These are phyloP conservation scores for Psilopogon haemacephalus DNA, from an alignment of 2,113 vertebrate genomes.

Conservation along the genomic window DNA sequence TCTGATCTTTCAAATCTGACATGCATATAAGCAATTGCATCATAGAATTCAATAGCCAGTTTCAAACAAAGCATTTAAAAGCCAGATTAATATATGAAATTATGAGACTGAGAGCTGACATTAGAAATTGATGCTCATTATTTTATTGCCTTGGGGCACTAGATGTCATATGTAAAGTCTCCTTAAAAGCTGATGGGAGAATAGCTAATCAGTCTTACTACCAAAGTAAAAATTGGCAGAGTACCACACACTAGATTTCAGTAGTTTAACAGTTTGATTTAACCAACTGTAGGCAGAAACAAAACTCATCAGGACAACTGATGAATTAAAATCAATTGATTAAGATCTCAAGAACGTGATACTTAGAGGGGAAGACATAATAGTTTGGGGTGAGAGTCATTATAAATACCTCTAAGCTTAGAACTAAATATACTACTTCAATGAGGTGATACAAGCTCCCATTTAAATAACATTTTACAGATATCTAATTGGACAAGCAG, in stretches of 20 bases:
- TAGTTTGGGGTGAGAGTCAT: background rate
- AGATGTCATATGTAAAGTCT: background rate
- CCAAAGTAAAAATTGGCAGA: background rate
- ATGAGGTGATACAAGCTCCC: background rate
- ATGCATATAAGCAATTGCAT: background rate
- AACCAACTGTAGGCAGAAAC: background rate
- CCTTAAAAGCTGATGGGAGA: background rate
- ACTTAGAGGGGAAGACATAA: fast-evolving
- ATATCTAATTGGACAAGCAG: background rate
- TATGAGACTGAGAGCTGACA: background rate
- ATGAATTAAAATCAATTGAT: background rate
- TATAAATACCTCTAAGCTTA: background rate
- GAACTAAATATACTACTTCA: background rate
- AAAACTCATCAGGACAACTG: background rate
- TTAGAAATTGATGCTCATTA: background rate
- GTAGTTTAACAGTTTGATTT: background rate
- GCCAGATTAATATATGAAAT: background rate
- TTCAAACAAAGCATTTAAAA: background rate
- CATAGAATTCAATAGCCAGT: background rate
- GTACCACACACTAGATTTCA: background rate
- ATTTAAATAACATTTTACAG: background rate
- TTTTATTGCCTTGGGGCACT: background rate
- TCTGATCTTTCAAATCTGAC: background rate
- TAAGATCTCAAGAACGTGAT: background rate
- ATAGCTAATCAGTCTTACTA: background rate